A percentile compares a stretch with the other conserved stretches of the same genome.
Conservation (phyloP, 2,888 invertebrate species). For the Allacma fusca region DNA sequence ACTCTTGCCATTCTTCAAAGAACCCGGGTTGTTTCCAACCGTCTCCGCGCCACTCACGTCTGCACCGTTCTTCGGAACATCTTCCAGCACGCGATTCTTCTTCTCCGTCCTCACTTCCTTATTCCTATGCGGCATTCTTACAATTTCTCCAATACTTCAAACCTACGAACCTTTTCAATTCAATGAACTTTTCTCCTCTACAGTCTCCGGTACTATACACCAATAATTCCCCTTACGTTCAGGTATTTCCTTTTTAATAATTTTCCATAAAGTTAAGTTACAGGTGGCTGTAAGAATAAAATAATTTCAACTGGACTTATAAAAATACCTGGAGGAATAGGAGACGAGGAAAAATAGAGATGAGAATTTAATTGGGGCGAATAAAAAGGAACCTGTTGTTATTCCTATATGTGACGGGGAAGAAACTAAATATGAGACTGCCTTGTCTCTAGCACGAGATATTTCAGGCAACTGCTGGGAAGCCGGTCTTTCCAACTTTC, state of each 20-base stretch:
- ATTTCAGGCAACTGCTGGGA: slow-evolving; percentile 22
- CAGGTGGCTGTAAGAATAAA: no score
- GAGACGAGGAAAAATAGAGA: not conserved
- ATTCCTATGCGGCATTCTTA: slow-evolving; percentile 30
- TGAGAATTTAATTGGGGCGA: not conserved
- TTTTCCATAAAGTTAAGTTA: no score
- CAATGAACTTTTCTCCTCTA: not conserved
- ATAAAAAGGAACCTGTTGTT: not conserved
- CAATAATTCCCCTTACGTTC: no score
- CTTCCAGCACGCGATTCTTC: not conserved
- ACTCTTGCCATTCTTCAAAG: slow-evolving; percentile 24
- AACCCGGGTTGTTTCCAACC: not conserved
- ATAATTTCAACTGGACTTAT: no score
- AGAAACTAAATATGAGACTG: slow-evolving; percentile 19
- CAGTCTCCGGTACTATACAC: no score
- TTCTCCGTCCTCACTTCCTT: slow-evolving; percentile 12
- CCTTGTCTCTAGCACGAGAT: slow-evolving; percentile 19
- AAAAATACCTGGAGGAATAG: no score
- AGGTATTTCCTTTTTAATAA: no score
- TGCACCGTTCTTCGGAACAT: not conserved
- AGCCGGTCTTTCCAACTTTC: slow-evolving; percentile 27
- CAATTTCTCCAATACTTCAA: not conserved
- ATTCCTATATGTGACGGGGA: not conserved
- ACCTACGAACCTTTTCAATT: not conserved
- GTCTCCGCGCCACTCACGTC: not conserved